Evolutionary conservation across 2,888 invertebrate species (phyloP).

Genomic region (Tubulanus polymorphus): DNA sequence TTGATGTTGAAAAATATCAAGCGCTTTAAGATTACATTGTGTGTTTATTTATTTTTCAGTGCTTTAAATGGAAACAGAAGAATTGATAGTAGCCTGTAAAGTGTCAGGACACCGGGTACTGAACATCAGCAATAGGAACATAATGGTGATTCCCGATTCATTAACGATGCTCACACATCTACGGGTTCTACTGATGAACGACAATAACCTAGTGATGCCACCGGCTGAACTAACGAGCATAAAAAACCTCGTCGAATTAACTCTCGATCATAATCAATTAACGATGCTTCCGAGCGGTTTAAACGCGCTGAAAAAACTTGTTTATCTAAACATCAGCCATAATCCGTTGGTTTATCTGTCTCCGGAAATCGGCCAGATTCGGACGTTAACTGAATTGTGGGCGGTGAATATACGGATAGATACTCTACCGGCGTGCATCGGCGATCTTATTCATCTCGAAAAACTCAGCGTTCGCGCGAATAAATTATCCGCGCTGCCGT

Average conservation of each 20-base stretch:
- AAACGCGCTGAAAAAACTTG: constrained; percentile 28
- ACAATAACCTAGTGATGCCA: constrained; percentile 46
- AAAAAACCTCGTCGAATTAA: constrained; percentile 34
- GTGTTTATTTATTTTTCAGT: too few species aligned
- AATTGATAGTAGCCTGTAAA: too few species aligned
- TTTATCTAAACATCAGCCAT: constrained; percentile 22
- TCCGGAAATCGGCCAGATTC: constrained; percentile 36
- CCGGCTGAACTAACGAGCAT: constrained; percentile 39
- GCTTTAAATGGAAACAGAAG: too few species aligned
- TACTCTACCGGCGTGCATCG: constrained; percentile 35
- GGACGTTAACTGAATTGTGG: constrained; percentile 39
- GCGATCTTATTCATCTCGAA: constrained; percentile 29
- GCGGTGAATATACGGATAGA: constrained; percentile 36
- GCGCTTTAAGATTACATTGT: too few species aligned
- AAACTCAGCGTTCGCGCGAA: constrained; percentile 40
- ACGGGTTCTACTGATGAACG: constrained; percentile 34
- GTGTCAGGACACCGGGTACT: too few species aligned
- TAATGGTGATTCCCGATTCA: constrained; percentile 38
- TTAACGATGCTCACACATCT: constrained; percentile 28
- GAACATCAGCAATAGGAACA: constrained; percentile 53
- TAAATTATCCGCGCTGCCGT: constrained; percentile 31
- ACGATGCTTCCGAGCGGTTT: constrained; percentile 45
- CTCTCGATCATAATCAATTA: constrained; percentile 45
- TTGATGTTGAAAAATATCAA: too few species aligned
- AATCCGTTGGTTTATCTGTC: constrained; percentile 41